Evolutionary conservation across 1,140 invertebrate genomes (phyloP).

Genomic region (Kradibia gibbosae): DNA sequence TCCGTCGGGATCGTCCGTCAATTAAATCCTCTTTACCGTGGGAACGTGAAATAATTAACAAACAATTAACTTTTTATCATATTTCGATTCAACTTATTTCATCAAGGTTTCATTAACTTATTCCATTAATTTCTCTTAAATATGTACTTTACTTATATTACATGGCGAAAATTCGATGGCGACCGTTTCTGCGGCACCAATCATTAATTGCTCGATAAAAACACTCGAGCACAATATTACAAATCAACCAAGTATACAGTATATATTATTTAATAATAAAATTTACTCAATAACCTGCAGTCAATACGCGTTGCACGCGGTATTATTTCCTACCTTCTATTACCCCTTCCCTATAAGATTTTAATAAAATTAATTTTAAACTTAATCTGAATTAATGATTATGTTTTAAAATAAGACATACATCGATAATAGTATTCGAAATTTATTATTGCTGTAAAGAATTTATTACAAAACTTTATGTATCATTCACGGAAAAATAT

Average conservation of each 20-base stretch:
- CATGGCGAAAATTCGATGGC: not conserved
- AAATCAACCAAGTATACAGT: not conserved
- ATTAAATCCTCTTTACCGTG: not conserved
- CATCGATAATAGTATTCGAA: too few species aligned
- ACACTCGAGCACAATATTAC: not conserved
- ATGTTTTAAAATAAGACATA: too few species aligned
- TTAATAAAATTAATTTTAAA: too few species aligned
- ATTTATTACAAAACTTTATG: too few species aligned
- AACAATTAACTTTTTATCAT: not conserved
- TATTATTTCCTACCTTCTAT: too few species aligned
- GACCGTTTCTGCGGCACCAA: not conserved
- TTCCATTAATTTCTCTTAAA: not conserved
- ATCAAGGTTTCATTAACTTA: not conserved
- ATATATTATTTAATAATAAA: not conserved
- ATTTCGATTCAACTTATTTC: not conserved
- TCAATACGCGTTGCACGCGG: too few species aligned
- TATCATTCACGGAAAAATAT: too few species aligned
- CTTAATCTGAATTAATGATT: too few species aligned
- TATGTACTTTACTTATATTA: not conserved
- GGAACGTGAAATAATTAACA: slow-evolving; percentile 5
- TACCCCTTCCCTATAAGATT: too few species aligned
- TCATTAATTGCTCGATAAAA: not conserved
- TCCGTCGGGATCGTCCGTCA: not conserved
- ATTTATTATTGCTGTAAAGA: too few species aligned
- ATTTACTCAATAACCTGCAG: not conserved